Conservation (phyloP, 1,140 invertebrate species). For the Reticulitermes speratus region DNA sequence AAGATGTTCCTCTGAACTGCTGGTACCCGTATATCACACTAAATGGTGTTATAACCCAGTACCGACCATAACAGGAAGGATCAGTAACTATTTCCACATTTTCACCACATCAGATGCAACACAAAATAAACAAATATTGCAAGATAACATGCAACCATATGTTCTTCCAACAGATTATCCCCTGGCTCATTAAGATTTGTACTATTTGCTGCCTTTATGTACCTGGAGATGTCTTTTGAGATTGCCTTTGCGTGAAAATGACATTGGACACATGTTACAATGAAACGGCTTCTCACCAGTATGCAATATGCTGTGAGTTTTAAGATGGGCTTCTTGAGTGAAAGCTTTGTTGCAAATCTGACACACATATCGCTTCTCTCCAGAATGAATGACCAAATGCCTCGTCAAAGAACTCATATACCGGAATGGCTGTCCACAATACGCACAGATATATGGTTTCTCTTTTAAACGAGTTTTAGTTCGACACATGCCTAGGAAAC, state of each 20-base stretch:
- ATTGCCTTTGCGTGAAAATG: not conserved
- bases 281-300: not conserved
- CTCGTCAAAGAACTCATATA: not conserved
- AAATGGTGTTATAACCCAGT: too few relatives aligned
- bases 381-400: not conserved
- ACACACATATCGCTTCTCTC: not conserved
- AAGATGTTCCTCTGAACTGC: too few relatives aligned
- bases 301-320: constrained; percentile 3
- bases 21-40: too few relatives aligned
- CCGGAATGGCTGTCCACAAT: not conserved
- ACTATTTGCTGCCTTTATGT: not conserved
- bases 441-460: not conserved
- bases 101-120: too few relatives aligned
- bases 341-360: not conserved
- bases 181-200: not conserved
- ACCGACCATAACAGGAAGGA: too few relatives aligned
- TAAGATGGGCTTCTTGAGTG: constrained; percentile 8
- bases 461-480: not conserved
- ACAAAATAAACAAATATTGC: too few relatives aligned
- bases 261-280: not conserved
- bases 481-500: not conserved
- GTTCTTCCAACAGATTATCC: too few relatives aligned
- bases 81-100: too few relatives aligned
- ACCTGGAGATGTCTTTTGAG: not conserved
- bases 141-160: too few relatives aligned